Evolutionary conservation across 2,888 invertebrate species (phyloP).

Genomic region (Pantelozetes paolii): DNA sequence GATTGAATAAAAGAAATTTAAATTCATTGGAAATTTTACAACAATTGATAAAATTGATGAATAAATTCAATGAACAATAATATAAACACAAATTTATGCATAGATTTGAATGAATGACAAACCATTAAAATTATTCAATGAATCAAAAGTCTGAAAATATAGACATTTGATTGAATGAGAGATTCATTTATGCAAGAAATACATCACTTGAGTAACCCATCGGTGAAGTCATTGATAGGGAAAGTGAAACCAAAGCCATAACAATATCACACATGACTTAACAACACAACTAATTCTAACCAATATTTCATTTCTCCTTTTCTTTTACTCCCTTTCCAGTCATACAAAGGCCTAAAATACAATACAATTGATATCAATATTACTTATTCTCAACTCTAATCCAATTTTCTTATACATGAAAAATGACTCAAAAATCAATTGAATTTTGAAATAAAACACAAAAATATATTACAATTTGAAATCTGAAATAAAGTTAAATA

Average conservation of each 20-base stretch:
- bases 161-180: not conserved
- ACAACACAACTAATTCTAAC: not conserved
- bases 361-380: not conserved
- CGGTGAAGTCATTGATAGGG: not conserved
- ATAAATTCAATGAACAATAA: slow-evolving; percentile 6
- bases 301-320: not conserved
- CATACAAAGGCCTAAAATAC: not conserved
- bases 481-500: no score
- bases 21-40: no score
- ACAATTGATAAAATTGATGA: not conserved
- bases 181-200: slow-evolving; percentile 18
- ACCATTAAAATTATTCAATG: no score
- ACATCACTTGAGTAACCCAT: not conserved
- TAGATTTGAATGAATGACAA: no score
- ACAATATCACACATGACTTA: slow-evolving; percentile 8
- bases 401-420: slow-evolving; percentile 1
- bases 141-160: not conserved
- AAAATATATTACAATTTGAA: not conserved
- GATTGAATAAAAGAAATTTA: no score
- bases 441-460: not conserved
- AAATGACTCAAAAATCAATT: not conserved
- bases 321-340: not conserved
- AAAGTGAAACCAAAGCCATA: not conserved
- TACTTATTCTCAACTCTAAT: slow-evolving; percentile 1
- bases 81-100: not conserved